Evolutionary conservation across 2,113 vertebrate genomes (phyloP).

Genomic region (Oreochromis tanganicae): DNA sequence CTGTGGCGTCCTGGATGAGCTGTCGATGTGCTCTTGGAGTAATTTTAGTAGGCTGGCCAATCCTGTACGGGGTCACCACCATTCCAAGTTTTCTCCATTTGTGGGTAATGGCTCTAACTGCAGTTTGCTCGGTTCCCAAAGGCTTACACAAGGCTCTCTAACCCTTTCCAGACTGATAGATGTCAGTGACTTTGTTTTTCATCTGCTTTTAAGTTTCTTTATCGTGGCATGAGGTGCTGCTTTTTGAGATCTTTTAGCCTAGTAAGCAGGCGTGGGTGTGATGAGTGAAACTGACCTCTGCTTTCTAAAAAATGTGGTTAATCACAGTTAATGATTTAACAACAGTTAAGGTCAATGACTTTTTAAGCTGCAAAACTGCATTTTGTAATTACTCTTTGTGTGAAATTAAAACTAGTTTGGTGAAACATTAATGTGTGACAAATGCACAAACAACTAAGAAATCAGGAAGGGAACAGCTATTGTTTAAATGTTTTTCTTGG

Average conservation of each 20-base stretch:
- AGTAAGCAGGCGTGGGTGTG: background rate
- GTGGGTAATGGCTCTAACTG: background rate
- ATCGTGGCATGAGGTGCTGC: background rate
- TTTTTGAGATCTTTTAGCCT: background rate
- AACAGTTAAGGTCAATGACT: background rate
- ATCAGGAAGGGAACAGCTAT: background rate
- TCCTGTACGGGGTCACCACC: background rate
- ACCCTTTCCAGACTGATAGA: background rate
- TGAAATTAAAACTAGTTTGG: background rate
- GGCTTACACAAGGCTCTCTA: background rate
- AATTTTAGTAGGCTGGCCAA: background rate
- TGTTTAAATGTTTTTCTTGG: background rate
- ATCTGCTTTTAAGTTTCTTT: background rate
- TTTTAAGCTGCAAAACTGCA: background rate
- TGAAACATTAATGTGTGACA: background rate
- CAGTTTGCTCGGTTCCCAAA: background rate
- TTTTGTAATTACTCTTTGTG: background rate
- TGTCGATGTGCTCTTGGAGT: background rate
- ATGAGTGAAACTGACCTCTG: background rate
- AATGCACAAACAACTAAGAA: background rate
- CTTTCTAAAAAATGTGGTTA: background rate
- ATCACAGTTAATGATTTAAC: background rate
- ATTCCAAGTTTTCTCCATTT: background rate
- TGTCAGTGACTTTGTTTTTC: background rate
- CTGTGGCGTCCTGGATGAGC: background rate